Conservation (phyloP, 2,113 vertebrate genomes). For the Romanogobio albipinnatus region DNA sequence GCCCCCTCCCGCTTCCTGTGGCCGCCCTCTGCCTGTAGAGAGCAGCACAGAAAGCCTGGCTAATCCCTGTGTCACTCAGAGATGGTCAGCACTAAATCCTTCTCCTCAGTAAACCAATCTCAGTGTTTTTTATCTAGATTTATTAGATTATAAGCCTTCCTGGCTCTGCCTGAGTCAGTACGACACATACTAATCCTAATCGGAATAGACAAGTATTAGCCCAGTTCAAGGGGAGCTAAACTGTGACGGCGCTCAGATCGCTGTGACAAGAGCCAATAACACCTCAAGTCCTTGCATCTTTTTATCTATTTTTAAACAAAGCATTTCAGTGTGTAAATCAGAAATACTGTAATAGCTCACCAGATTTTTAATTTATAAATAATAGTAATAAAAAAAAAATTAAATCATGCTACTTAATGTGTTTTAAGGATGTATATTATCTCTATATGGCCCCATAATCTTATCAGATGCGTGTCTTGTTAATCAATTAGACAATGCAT, state of each 20-base stretch:
- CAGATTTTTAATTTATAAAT: background rate
- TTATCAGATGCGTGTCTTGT: conserved; percentile 46
- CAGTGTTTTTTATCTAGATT: conserved; percentile 86
- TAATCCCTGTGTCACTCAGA: conserved; percentile 85
- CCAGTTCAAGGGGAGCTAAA: conserved; percentile 78
- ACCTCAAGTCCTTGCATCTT: conserved; percentile 62
- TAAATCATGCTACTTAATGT: conserved; percentile 59
- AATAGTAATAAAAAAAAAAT: conserved; percentile 12
- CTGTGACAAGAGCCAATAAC: conserved; percentile 72
- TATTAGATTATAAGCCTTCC: conserved; percentile 85
- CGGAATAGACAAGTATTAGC: conserved; percentile 86
- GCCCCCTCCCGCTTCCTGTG: conserved; percentile 67
- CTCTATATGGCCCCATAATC: conserved; percentile 27
- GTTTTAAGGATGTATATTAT: conserved; percentile 32
- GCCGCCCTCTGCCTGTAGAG: conserved; percentile 62
- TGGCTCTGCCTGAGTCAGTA: conserved; percentile 76
- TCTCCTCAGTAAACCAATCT: conserved; percentile 87
- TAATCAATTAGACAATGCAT: conserved; percentile 54
- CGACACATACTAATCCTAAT: conserved; percentile 85
- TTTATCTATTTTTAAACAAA: conserved; percentile 40
- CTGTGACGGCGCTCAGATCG: conserved; percentile 72
- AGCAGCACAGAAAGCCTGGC: conserved; percentile 77
- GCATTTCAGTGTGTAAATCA: conserved; percentile 30
- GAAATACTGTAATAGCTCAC: conserved; percentile 39
- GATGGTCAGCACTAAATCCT: conserved; percentile 82